Conservation (phyloP, 1,140 invertebrate species). For the Drosophila serrata region DNA sequence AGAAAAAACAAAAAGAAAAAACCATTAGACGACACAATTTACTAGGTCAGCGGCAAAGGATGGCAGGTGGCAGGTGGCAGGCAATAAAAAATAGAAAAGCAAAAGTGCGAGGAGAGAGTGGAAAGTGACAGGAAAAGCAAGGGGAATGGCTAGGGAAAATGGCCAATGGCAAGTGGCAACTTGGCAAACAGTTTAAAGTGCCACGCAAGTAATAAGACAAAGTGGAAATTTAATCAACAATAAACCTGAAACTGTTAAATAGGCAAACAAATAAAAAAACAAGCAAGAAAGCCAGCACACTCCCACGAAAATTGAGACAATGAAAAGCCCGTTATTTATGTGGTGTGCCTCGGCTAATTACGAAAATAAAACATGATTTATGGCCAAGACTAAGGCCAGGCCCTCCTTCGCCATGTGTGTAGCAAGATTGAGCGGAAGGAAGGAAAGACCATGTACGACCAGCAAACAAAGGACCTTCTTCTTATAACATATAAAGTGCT, state of each 20-base stretch:
- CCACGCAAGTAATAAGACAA: conserved; percentile 57
- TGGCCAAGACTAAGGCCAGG: conserved; percentile 34
- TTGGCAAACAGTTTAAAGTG: conserved; percentile 72
- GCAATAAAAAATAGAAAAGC: conserved; percentile 58
- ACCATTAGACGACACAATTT: conserved; percentile 75
- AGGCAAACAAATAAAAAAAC: conserved; percentile 43
- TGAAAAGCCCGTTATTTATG: conserved; percentile 80
- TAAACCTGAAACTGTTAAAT: conserved; percentile 64
- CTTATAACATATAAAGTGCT: conserved; percentile 36
- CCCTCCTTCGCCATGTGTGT: not conserved
- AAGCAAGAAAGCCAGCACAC: conserved; percentile 5
- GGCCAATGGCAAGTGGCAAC: conserved; percentile 27
- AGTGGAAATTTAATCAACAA: conserved; percentile 74
- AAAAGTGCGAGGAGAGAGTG: conserved; percentile 47
- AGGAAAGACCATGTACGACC: conserved; percentile 18
- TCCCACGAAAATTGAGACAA: conserved; percentile 66
- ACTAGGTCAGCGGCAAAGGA: conserved; percentile 66
- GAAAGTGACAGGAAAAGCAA: conserved; percentile 17
- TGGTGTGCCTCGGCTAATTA: conserved; percentile 75
- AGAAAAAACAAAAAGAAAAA: conserved; percentile 26
- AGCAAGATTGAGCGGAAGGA: conserved; percentile 32
- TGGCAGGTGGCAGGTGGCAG: conserved; percentile 61
- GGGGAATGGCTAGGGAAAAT: conserved; percentile 12
- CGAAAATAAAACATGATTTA: conserved; percentile 83
- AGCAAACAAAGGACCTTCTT: conserved; percentile 55